Evolutionary conservation across 1,140 invertebrate species (phyloP), one percentile per base, ranked within the genome.

Genomic region (Hyles euphorbiae): DNA sequence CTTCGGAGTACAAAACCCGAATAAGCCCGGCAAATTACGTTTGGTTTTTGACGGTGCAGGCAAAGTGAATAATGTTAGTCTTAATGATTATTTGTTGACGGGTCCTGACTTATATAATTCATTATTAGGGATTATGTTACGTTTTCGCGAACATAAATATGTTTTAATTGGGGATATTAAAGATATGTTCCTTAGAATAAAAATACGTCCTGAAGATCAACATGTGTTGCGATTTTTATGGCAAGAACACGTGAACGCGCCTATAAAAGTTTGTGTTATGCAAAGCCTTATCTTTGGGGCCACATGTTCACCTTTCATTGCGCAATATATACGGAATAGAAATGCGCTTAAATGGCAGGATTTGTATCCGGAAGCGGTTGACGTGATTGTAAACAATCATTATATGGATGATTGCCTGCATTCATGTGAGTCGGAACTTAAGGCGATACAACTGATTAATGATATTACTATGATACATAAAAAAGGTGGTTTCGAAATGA

Each of bases 21-120:
- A 60, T 32, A 67, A 61, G 46, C n/a, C n/a, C n/a, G 61, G 44
- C 3, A 79, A 80, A 51, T 7, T 80, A 1, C 46, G 74, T 9
- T 33, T 80, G 3, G 75, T 76, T 3, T 78, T 74, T 44, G 73
- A 80, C 53, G 73, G 73, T 7, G 69, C 66, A 0, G 58, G 54
- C 4, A 67, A 62, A 49, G 45, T 33, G 3, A 8, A 61, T 1
- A 68, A 65, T 4, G 33, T 50, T 0, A 68, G 46, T 5, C 60
- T 80, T 1, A 78, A 80, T 56, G 72, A 72, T 48, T 63, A 65
- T 10, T 34, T 78, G 33, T 11, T 62, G 0, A 70, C 56, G 6
- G 69, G 70, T 0, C 70, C 76, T 0, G 76, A 78, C 48, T 43
- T 74, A 11, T 50, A 76, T 3, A 51, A 36, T 7, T 66, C 72